Conservation (phyloP, 2,888 invertebrate genomes). For the Lasioglossum malachurum region DNA sequence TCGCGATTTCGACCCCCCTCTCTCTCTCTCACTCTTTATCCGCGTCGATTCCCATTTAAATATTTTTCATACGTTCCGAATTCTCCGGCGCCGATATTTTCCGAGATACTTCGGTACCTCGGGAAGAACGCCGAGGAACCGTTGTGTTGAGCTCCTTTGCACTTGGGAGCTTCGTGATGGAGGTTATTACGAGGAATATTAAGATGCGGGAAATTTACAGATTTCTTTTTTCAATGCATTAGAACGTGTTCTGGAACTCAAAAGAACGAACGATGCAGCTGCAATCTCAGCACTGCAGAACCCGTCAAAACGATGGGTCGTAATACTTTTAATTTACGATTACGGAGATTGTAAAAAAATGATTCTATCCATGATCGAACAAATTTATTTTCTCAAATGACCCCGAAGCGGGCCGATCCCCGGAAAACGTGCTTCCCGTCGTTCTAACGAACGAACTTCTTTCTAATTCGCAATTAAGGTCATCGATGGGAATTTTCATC, state of each 20-base stretch:
- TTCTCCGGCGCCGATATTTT: conserved; percentile 4
- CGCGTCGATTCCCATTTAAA: conserved; percentile 38
- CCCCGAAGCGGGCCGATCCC: not conserved
- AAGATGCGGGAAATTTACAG: not conserved
- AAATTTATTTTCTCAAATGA: not conserved
- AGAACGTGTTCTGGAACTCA: no score
- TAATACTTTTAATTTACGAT: not conserved
- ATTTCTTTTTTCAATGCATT: not conserved
- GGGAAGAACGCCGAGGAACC: not conserved
- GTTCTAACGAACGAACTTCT: not conserved
- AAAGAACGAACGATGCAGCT: no score
- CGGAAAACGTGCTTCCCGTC: not conserved
- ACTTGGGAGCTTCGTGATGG: not conserved
- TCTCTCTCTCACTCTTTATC: not conserved
- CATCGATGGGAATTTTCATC: conserved; percentile 23
- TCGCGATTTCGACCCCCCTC: conserved; percentile 8
- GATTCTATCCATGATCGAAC: not conserved
- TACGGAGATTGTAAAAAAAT: no score
- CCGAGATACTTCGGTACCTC: not conserved
- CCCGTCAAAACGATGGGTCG: no score
- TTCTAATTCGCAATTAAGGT: conserved; percentile 1
- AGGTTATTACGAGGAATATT: no score
- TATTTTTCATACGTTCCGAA: conserved; percentile 21
- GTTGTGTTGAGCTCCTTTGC: not conserved
- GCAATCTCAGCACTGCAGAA: no score